phyloP scores from a whole-genome alignment of 2,113 vertebrate genomes.

The Neotragus pygmaeus region DNA sequence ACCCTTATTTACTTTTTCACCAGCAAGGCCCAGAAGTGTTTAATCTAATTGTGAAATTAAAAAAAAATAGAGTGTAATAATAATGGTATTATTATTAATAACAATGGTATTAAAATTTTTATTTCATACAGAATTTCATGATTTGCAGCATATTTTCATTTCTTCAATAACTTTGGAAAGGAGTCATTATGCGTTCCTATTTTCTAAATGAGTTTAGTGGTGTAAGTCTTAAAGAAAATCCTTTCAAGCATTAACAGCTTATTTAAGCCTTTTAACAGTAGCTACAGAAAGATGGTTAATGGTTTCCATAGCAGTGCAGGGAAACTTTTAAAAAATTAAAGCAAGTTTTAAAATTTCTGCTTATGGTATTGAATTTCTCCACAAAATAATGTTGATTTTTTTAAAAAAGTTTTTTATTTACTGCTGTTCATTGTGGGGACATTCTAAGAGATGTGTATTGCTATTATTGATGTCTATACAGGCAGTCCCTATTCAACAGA shows the following conservation, averaged over 20 bases:
- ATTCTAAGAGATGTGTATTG: conserved; percentile 28
- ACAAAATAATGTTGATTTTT: neutral
- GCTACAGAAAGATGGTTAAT: neutral
- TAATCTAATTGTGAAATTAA: neutral
- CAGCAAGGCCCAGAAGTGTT: neutral
- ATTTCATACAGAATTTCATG: neutral
- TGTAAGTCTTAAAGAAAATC: neutral
- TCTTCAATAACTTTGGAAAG: neutral
- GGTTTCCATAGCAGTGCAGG: neutral
- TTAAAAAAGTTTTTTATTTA: neutral
- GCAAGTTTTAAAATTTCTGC: neutral
- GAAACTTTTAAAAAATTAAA: neutral
- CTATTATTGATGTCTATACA: conserved; percentile 54
- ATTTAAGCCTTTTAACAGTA: neutral
- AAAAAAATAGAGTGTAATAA: neutral
- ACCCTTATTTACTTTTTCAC: neutral
- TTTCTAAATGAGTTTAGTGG: neutral
- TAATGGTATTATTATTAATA: neutral
- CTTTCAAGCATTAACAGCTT: neutral
- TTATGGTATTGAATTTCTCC: neutral
- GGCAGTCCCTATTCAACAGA: conserved; percentile 67
- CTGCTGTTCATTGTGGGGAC: neutral
- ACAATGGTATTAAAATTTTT: neutral
- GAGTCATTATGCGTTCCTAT: neutral
- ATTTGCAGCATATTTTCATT: neutral